Evolutionary conservation across 64 coral and sea anemone species (phyloP).

Genomic region (Montipora sp.): DNA sequence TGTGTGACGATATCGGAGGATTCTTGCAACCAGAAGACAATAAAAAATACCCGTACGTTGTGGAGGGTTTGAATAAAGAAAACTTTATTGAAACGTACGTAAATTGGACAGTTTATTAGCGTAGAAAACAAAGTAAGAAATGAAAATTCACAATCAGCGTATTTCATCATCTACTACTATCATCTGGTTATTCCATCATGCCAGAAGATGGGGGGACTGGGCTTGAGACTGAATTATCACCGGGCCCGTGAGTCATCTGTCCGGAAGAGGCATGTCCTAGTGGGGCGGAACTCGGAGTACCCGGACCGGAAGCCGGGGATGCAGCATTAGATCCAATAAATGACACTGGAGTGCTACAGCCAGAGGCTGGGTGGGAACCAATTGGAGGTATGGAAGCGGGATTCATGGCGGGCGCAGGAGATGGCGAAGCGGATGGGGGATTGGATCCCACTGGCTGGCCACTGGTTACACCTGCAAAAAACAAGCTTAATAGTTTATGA

Average conservation of each 20-base stretch:
- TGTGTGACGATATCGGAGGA: too few species aligned
- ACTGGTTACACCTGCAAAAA: neutral
- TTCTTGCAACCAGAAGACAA: too few species aligned
- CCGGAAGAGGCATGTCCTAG: neutral
- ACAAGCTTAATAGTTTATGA: neutral
- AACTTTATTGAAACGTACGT: too few species aligned
- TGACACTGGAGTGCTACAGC: constrained; percentile 77
- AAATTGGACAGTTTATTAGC: neutral
- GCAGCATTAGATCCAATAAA: constrained; percentile 64
- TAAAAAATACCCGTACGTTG: too few species aligned
- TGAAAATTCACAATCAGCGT: neutral
- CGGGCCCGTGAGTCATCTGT: constrained; percentile 24
- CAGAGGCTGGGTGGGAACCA: constrained; percentile 59
- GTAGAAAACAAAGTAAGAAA: neutral
- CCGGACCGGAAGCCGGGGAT: constrained; percentile 25
- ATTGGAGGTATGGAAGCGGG: constrained; percentile 52
- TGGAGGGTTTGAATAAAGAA: too few species aligned
- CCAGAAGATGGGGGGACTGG: constrained; percentile 33
- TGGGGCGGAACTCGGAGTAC: constrained; percentile 44
- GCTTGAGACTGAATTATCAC: constrained; percentile 26
- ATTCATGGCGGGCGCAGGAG: constrained; percentile 36
- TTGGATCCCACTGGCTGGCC: constrained; percentile 17
- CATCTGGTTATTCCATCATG: constrained; percentile 23
- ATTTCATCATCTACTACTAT: too few species aligned
- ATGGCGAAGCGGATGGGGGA: constrained; percentile 51